Evolutionary conservation across 2,113 vertebrate species (phyloP), one percentile per base, ranked within the genome.

Genomic region (Sinosuthora webbiana): DNA sequence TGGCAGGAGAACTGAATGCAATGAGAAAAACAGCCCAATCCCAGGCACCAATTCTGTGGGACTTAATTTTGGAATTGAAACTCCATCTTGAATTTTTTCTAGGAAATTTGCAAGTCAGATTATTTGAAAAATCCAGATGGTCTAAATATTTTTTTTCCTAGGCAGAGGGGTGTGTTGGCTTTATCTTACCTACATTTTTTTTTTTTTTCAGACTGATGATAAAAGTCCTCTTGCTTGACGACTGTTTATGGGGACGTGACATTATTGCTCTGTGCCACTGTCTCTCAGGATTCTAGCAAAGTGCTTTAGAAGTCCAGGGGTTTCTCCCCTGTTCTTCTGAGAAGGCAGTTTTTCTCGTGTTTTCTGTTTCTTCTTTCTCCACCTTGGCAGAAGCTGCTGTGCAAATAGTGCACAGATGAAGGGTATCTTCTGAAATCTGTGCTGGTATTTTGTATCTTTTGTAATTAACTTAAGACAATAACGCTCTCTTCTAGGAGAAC

Each of bases 101-200:
- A 69, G 67, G 53, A 73, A 79, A 94, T 97, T 95, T 94, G 62
- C 81, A 95, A 96, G 55, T 86, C 83, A 95, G 52, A 89, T 90
- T 67, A 82, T 87, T 56, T 93, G 45, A 94, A 95, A 96, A 94
- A 83, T 83, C 23, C 52, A 76, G 33, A 23, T 30, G 24, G 41
- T 64, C 50, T 71, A 44, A 57, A 9, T 71, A 68, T 23, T 50
- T 56, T 41, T 42, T 91, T 80, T 75, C 41, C 10, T 74, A 56
- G 62, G 27, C 39, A 74, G 44, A 74, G 52, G 33, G 14, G 8
- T 37, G 17, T 87, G 95, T 88, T 53, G 33, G 27, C 19, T 82
- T 65, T 84, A 56, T 77, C 24, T 95, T 53, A 25, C 7, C 41
- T 62, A 16, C 45, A 22, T 11, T 50, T 71, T 24, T 14, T 79